Conservation (phyloP, 2,113 vertebrate species). For the Mus pahari region DNA sequence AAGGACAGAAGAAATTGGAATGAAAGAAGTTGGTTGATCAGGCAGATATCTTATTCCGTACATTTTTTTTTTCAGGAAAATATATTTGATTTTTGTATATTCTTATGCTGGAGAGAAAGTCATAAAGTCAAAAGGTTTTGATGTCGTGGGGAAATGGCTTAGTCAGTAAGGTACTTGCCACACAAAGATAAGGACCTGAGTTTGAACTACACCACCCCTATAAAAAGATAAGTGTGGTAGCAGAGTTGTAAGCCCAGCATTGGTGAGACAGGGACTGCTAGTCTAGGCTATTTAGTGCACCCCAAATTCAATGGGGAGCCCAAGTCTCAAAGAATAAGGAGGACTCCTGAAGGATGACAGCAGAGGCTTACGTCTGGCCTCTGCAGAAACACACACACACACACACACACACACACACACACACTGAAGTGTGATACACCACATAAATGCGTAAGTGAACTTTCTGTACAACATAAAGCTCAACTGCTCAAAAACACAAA, state of each 20-base stretch:
- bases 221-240: no score
- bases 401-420: background rate
- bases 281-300: background rate
- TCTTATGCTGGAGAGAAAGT: slow-evolving; percentile 51
- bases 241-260: background rate
- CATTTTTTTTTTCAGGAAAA: slow-evolving; percentile 17
- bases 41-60: slow-evolving; percentile 27
- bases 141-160: background rate
- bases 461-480: slow-evolving; percentile 61
- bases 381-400: background rate
- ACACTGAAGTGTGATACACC: slow-evolving; percentile 21
- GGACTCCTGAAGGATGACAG: background rate
- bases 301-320: background rate
- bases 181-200: background rate
- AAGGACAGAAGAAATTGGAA: background rate
- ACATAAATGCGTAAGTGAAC: slow-evolving; percentile 36
- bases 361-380: background rate
- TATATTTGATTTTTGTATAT: background rate
- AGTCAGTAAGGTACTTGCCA: background rate
- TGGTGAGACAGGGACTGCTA: no score
- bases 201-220: background rate
- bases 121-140: slow-evolving; percentile 64
- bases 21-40: slow-evolving; percentile 27
- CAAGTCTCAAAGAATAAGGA: background rate
- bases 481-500: slow-evolving; percentile 60